Base-by-base conservation (phyloP, 2,113 vertebrate genomes). In the Polypterus bichir region DNA sequence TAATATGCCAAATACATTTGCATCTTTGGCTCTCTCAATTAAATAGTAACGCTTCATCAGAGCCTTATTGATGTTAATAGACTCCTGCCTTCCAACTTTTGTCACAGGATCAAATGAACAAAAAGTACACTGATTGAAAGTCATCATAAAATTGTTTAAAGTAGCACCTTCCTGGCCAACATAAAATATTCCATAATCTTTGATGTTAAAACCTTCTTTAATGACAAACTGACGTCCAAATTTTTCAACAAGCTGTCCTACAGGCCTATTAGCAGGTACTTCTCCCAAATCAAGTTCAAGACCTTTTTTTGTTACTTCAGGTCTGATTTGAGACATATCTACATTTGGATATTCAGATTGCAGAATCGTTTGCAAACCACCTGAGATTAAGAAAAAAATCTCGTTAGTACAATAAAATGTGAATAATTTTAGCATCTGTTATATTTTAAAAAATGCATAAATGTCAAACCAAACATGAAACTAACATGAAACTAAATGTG, bases 141-240 rank as follows among this genome's bases (percentile, higher is more conserved):
- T 94, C 80, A 99, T 88, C 81, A 97, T 92, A 74, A 98, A 89
- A 74, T 86, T 94, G 46, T 77, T 87, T 63, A 98, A 80, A 1
- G 86, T 84, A 1, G 83, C 77, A 55, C 91, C 87, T 59, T 90
- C 89, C 0, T 80, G 73, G 44, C 96, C 96, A 1, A 99, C 71
- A 0, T 89, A 97, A 76, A 97, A 98, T 76, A 97, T 78, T 46
- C 74, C 76, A 10, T 83, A 92, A 68, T 91, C 84, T 44, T 83
- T 74, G 4, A 93, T 4, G 44, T 64, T 74, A 5, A 62, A 68
- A 0, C 67, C 73, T 0, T 59, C 61, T 59, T 82, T 73, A 65
- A 91, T 48, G 1, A 3, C 27, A 65, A 92, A 85, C 51, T 53
- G 74, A 47, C 92, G 79, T 46, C 92, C 91, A 62, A 91, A 91